Conservation (phyloP, 2,113 vertebrate species). For the Chrysemys picta region DNA sequence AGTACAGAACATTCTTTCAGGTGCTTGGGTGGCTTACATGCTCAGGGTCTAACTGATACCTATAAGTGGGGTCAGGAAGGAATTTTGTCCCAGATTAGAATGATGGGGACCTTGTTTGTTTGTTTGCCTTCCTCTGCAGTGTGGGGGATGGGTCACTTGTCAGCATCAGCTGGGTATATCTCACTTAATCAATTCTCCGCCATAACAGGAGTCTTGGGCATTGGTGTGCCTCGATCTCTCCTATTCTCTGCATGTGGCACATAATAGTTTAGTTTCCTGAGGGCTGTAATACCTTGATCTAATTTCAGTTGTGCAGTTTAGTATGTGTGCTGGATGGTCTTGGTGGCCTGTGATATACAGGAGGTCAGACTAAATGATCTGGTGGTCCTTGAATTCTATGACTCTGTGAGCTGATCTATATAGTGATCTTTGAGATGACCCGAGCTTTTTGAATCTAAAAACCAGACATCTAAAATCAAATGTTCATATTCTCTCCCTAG, state of each 20-base stretch:
- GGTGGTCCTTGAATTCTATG: neutral
- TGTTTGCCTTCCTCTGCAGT: neutral
- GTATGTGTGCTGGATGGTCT: neutral
- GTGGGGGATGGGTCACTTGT: neutral
- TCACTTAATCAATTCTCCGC: neutral
- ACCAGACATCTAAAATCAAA: neutral
- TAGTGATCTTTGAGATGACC: neutral
- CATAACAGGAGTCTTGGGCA: neutral
- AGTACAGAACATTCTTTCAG: neutral
- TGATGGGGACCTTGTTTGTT: neutral
- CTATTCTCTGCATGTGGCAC: neutral
- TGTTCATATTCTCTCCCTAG: neutral
- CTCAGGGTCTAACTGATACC: neutral
- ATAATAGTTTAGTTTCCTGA: neutral
- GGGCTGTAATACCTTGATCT: neutral
- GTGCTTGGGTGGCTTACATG: neutral
- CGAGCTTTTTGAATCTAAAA: neutral
- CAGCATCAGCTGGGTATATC: neutral
- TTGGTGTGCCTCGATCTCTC: neutral
- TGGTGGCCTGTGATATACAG: neutral
- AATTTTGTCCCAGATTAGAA: neutral
- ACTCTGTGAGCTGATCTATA: accelerated
- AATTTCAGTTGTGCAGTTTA: neutral
- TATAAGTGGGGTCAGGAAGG: neutral
- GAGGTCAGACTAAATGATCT: neutral